These are phyloP conservation scores for Nematolebias whitei DNA, from an alignment of 2,113 vertebrate genomes.

Conservation along the genomic window DNA sequence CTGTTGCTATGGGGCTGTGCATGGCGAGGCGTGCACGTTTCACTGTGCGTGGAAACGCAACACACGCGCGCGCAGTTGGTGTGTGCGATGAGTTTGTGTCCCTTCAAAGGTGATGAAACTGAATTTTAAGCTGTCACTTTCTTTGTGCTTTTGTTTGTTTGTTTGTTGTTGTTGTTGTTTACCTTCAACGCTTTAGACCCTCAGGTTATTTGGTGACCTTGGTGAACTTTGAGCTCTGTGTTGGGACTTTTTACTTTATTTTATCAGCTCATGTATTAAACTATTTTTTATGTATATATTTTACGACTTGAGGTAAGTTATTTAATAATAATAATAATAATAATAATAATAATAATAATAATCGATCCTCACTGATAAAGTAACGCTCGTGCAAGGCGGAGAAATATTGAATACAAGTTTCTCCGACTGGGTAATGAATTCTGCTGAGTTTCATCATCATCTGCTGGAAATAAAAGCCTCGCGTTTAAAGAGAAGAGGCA, in stretches of 20 bases:
- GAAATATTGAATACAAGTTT: slow-evolving; percentile 3
- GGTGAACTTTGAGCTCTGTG: too few species aligned
- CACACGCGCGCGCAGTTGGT: slow-evolving; percentile 2
- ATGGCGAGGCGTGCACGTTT: slow-evolving; percentile 68
- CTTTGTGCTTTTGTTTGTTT: slow-evolving; percentile 7
- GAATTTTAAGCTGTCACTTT: slow-evolving; percentile 28
- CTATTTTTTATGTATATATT: too few species aligned
- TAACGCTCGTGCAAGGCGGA: neutral
- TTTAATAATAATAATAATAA: too few species aligned
- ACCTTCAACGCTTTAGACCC: neutral
- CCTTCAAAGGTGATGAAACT: slow-evolving; percentile 48
- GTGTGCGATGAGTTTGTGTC: slow-evolving; percentile 66
- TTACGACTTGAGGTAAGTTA: too few species aligned
- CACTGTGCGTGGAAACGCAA: slow-evolving; percentile 71
- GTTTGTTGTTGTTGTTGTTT: slow-evolving; percentile 35
- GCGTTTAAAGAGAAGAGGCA: slow-evolving; percentile 5
- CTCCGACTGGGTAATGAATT: slow-evolving; percentile 2
- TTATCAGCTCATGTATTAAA: too few species aligned
- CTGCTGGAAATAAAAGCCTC: slow-evolving; percentile 16
- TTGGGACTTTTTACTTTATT: too few species aligned
- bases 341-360: too few species aligned
- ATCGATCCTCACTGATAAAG: slow-evolving; percentile 4
- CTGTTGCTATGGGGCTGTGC: slow-evolving; percentile 84
- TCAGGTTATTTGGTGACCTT: too few species aligned
- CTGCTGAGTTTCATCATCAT: slow-evolving; percentile 23